Percentiles rank a stretch among this genome's conserved stretches.
These are phyloP conservation scores for Tadarida brasiliensis DNA, from an alignment of 2,797 vertebrate genomes.

Conservation along the genomic window DNA sequence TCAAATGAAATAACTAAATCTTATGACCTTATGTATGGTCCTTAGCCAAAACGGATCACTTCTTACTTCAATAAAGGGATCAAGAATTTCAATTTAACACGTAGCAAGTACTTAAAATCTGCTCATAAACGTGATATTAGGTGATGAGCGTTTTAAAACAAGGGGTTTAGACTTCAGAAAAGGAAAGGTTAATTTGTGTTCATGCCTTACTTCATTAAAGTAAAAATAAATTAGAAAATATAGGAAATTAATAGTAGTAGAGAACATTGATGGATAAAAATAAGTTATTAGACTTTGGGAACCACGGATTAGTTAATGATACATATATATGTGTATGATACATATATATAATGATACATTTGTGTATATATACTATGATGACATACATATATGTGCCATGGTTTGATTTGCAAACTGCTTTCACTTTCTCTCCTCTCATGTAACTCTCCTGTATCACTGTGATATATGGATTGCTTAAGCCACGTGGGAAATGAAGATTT, in stretches of 20 bases:
- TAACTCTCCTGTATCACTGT: not conserved
- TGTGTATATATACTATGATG: not conserved
- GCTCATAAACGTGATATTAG: not conserved
- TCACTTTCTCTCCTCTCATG: not conserved
- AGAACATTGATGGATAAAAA: not conserved
- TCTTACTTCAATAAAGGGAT: slow-evolving; percentile 7
- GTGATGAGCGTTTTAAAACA: not conserved
- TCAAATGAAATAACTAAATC: not conserved
- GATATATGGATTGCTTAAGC: not conserved
- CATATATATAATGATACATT: too few relatives aligned
- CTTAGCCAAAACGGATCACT: not conserved
- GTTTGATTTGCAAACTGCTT: not conserved
- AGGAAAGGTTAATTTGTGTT: slow-evolving; percentile 10
- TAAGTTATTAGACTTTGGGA: not conserved
- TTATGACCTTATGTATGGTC: too few relatives aligned
- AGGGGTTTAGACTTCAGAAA: not conserved
- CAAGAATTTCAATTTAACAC: not conserved
- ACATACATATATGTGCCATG: not conserved
- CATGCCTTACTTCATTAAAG: not conserved
- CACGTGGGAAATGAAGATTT: not conserved
- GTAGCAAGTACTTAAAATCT: not conserved
- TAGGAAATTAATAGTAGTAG: not conserved
- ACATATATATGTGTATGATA: too few relatives aligned
- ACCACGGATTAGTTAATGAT: not conserved
- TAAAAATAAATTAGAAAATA: not conserved